Evolutionary conservation across 2,888 invertebrate species (phyloP).

Genomic region (Lottia gigantea): DNA sequence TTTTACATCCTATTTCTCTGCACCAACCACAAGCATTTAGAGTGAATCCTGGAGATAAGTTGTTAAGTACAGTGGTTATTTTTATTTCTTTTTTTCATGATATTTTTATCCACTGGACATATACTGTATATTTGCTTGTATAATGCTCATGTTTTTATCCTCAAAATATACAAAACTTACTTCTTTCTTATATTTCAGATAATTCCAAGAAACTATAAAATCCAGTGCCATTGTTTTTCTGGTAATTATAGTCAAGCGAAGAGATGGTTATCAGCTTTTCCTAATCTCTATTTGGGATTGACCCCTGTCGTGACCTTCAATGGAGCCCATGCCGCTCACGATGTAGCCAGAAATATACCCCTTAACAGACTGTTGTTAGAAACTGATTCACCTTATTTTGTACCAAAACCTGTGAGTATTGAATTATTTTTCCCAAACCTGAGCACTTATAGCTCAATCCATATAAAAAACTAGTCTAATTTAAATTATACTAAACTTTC

Average conservation of each 20-base stretch:
- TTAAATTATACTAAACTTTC: too few relatives aligned
- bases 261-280: slow-evolving; percentile 67
- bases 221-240: slow-evolving; percentile 71
- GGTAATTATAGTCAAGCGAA: slow-evolving; percentile 61
- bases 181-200: slow-evolving; percentile 33
- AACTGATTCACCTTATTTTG: slow-evolving; percentile 71
- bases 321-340: slow-evolving; percentile 51
- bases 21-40: too few relatives aligned
- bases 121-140: too few relatives aligned
- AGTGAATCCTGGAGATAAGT: too few relatives aligned
- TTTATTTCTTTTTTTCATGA: too few relatives aligned
- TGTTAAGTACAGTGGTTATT: too few relatives aligned
- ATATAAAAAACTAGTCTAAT: too few relatives aligned
- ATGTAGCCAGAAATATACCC: slow-evolving; percentile 66
- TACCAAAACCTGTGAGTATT: slow-evolving; percentile 60
- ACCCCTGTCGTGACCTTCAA: slow-evolving; percentile 67
- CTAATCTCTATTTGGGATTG: slow-evolving; percentile 68
- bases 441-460: not conserved
- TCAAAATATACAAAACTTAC: too few relatives aligned
- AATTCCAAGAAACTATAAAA: slow-evolving; percentile 64
- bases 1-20: too few relatives aligned
- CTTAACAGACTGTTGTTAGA: slow-evolving; percentile 69
- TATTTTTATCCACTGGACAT: too few relatives aligned
- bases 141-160: too few relatives aligned
- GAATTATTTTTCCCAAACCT: not conserved